These are phyloP conservation scores for Cyprinodon brontotheroides DNA, from an alignment of 2,113 vertebrate species.

Conservation along the genomic window DNA sequence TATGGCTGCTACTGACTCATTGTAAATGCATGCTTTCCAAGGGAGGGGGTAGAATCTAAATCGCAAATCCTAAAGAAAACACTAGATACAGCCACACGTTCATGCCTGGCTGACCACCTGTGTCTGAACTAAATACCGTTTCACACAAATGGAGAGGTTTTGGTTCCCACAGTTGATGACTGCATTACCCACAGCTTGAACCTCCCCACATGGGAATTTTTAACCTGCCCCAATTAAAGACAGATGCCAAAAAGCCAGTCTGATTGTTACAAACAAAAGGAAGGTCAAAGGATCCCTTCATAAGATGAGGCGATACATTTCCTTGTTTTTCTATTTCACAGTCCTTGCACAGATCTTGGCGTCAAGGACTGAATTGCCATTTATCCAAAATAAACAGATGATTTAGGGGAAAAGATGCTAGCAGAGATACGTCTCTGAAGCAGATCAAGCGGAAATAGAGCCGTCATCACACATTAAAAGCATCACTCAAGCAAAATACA, in stretches of 20 bases:
- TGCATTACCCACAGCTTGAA: constrained; percentile 70
- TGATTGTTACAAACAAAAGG: constrained; percentile 59
- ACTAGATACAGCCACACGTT: constrained; percentile 49
- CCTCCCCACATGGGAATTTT: constrained; percentile 61
- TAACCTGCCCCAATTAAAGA: constrained; percentile 67
- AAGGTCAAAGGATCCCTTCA: constrained; percentile 55
- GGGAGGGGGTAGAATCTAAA: constrained; percentile 12
- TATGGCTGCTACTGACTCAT: constrained; percentile 39
- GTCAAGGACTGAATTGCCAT: constrained; percentile 36
- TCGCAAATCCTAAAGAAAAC: constrained; percentile 62
- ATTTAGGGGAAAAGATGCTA: constrained; percentile 27
- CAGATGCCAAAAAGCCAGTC: constrained; percentile 70
- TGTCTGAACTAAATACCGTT: constrained; percentile 58
- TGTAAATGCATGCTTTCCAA: constrained; percentile 56
- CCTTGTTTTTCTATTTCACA: constrained; percentile 51
- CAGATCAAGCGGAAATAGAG: constrained; percentile 27
- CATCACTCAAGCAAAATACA: constrained; percentile 2
- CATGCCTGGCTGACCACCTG: constrained; percentile 67
- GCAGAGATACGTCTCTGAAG: constrained; percentile 17
- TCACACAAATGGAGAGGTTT: constrained; percentile 71
- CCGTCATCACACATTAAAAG: constrained; percentile 12
- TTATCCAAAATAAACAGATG: constrained; percentile 52
- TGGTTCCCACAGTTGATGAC: constrained; percentile 80
- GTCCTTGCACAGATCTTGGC: constrained; percentile 38
- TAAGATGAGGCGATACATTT: constrained; percentile 60